Conservation (phyloP, 2,797 vertebrate species). For the Pseudopleuronectes americanus region DNA sequence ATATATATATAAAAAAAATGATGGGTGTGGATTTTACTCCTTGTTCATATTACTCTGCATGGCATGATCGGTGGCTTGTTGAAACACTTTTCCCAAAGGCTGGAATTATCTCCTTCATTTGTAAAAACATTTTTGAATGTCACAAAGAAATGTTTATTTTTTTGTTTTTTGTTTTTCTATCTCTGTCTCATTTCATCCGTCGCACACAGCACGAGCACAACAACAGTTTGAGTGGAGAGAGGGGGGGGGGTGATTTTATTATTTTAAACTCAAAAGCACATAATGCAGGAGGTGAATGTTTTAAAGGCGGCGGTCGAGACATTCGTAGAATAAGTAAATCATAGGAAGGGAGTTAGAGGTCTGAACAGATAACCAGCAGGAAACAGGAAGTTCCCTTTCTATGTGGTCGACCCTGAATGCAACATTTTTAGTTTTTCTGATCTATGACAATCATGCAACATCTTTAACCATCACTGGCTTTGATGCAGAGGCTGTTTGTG, state of each 20-base stretch:
- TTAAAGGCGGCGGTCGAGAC: too few species aligned
- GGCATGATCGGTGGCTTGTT: constrained; percentile 82
- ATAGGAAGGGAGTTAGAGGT: too few species aligned
- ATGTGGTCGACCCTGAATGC: constrained; percentile 4
- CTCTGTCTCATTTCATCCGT: constrained; percentile 34
- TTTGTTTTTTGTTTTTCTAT: neutral
- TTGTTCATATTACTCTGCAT: constrained; percentile 82
- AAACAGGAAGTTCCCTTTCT: constrained; percentile 3
- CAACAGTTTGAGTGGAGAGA: constrained; percentile 43
- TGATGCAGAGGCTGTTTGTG: neutral
- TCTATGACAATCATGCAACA: constrained; percentile 51
- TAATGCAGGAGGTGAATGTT: too few species aligned
- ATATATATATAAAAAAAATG: constrained; percentile 39
- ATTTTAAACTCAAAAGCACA: too few species aligned
- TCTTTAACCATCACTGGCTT: constrained; percentile 11
- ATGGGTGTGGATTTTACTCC: constrained; percentile 73
- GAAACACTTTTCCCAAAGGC: constrained; percentile 70
- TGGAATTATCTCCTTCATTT: constrained; percentile 55
- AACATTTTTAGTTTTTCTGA: constrained; percentile 27
- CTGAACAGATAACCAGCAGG: too few species aligned
- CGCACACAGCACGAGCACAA: constrained; percentile 39
- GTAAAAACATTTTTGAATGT: constrained; percentile 63
- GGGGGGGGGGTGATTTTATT: neutral
- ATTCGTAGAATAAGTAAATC: too few species aligned
- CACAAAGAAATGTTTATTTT: constrained; percentile 14